A percentile compares a stretch with the other conserved stretches of the same genome.
phyloP scores from a whole-genome alignment of 2,888 invertebrate genomes.

The Leptinotarsa peninsularis region DNA sequence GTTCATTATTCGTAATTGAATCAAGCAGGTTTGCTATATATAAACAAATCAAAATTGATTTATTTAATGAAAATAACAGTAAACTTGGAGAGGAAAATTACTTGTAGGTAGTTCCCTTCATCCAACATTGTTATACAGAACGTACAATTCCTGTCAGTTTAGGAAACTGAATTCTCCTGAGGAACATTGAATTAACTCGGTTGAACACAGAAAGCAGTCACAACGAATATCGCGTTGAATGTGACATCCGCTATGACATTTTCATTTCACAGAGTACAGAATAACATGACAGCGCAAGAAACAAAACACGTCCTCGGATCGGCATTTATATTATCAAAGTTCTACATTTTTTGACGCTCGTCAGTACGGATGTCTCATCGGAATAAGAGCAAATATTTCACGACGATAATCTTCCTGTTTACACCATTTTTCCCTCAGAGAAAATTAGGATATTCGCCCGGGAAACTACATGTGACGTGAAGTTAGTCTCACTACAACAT shows the following conservation, averaged over 20 bases:
- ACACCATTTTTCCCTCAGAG: neutral
- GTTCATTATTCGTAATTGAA: too few relatives aligned
- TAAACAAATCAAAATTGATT: too few relatives aligned
- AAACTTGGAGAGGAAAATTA: too few relatives aligned
- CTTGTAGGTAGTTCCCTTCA: too few relatives aligned
- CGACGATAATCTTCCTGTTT: constrained; percentile 3
- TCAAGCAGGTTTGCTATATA: too few relatives aligned
- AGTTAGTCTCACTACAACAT: constrained; percentile 34
- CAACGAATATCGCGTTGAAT: constrained; percentile 1
- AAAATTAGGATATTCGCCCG: constrained; percentile 6
- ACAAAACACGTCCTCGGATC: neutral
- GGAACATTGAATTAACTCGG: too few relatives aligned
- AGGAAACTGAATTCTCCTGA: too few relatives aligned
- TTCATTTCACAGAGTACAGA: constrained; percentile 1
- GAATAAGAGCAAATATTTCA: constrained; percentile 15
- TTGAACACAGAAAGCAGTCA: neutral
- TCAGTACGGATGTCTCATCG: neutral
- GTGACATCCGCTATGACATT: constrained; percentile 1
- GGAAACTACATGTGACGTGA: constrained; percentile 32
- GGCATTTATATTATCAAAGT: neutral
- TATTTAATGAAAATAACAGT: too few relatives aligned
- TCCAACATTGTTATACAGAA: too few relatives aligned
- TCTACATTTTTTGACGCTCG: neutral
- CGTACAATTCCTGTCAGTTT: too few relatives aligned
- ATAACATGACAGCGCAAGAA: neutral